Conservation (phyloP, 2,797 vertebrate genomes). For the Adelosebastes latens region DNA sequence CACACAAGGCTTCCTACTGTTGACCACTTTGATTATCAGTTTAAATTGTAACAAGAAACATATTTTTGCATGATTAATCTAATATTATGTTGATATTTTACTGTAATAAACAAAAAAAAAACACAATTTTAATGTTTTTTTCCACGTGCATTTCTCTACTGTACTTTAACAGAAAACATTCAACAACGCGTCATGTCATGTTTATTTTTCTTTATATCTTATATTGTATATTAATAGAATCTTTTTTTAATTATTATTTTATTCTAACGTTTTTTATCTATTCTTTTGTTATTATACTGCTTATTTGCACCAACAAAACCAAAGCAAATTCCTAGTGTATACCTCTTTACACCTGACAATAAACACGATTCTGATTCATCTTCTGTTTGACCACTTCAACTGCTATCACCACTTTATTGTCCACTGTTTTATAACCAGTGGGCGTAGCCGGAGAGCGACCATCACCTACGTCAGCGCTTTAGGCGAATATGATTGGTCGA, state of each 20-base stretch:
- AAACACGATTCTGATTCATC: too few species aligned
- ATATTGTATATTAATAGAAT: too few species aligned
- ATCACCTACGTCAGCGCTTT: conserved; percentile 2
- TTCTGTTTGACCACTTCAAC: neutral
- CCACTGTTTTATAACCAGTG: conserved; percentile 74
- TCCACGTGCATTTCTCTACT: neutral
- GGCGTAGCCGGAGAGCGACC: conserved; percentile 42
- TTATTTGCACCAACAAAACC: too few species aligned
- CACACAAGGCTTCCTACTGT: too few species aligned
- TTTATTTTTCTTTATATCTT: too few species aligned
- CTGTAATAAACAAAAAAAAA: neutral
- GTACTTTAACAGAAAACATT: neutral
- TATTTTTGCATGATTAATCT: neutral
- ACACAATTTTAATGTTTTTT: neutral
- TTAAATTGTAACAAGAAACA: too few species aligned
- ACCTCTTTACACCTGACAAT: too few species aligned
- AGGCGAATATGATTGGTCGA: conserved; percentile 25
- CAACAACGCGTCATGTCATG: accelerated
- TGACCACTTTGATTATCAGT: too few species aligned
- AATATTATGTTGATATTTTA: neutral
- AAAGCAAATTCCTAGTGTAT: too few species aligned
- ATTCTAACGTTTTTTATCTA: too few species aligned
- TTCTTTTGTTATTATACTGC: too few species aligned
- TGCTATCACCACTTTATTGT: conserved; percentile 62
- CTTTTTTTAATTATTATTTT: too few species aligned